Conservation (phyloP, 1,140 invertebrate species). For the Nephila pilipes region DNA sequence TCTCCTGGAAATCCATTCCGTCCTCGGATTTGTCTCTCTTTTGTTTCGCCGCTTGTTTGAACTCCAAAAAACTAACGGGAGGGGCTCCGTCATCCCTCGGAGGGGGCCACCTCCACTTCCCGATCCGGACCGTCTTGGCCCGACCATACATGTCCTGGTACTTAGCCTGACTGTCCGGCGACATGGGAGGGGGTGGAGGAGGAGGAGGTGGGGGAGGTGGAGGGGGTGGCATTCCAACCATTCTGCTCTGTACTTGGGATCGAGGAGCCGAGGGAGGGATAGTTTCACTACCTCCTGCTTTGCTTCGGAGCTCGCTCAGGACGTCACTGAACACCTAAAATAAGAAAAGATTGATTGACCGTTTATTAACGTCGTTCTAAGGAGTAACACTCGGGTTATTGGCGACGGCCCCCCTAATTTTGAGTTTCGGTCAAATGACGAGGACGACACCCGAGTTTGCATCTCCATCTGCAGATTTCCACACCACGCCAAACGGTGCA, state of each 20-base stretch:
- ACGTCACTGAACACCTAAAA: constrained; percentile 77
- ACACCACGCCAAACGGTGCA: too few relatives aligned
- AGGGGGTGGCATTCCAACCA: constrained; percentile 75
- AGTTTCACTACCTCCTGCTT: constrained; percentile 78
- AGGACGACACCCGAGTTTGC: too few relatives aligned
- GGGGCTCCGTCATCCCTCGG: constrained; percentile 86
- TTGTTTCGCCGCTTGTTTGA: constrained; percentile 86
- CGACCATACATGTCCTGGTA: constrained; percentile 90
- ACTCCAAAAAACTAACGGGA: constrained; percentile 89
- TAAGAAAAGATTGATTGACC: background rate
- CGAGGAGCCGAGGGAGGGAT: constrained; percentile 80
- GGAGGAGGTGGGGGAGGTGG: constrained; percentile 80
- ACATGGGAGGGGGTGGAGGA: constrained; percentile 90
- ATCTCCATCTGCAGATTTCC: too few relatives aligned
- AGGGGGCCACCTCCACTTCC: constrained; percentile 98
- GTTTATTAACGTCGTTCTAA: too few relatives aligned
- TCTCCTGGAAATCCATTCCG: constrained; percentile 54
- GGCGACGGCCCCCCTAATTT: too few relatives aligned
- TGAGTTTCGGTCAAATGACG: too few relatives aligned
- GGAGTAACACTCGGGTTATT: too few relatives aligned
- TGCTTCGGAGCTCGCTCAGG: constrained; percentile 83
- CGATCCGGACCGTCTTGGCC: constrained; percentile 96
- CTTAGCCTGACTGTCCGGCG: constrained; percentile 84
- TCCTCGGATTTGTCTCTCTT: constrained; percentile 23
- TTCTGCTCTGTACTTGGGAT: constrained; percentile 78